phyloP scores from a whole-genome alignment of 2,113 vertebrate genomes.

The Egretta garzetta region DNA sequence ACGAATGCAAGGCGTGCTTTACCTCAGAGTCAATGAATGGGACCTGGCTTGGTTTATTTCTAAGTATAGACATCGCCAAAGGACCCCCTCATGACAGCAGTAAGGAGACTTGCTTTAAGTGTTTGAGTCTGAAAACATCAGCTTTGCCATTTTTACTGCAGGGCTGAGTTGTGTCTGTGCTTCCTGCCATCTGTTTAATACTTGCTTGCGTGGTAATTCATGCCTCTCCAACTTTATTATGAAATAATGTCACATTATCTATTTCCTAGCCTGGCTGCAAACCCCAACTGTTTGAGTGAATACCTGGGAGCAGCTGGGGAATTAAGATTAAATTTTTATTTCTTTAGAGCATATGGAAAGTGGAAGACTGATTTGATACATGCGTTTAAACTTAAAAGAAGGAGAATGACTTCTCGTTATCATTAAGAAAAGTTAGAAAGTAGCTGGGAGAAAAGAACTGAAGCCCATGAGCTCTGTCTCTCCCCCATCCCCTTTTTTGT shows the following conservation, averaged over 20 bases:
- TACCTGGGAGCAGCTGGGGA: constrained; percentile 9
- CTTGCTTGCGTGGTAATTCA: neutral
- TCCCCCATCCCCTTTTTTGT: neutral
- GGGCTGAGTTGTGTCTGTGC: neutral
- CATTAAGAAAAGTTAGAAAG: neutral
- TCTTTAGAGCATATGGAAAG: neutral
- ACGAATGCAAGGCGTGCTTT: neutral
- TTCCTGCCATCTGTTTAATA: neutral
- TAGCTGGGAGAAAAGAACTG: neutral
- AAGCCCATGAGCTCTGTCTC: constrained; percentile 1
- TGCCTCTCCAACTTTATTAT: neutral
- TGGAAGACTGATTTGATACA: neutral
- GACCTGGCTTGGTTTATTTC: neutral
- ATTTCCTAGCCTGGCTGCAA: constrained; percentile 14
- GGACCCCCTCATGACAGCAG: neutral
- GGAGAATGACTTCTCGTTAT: neutral
- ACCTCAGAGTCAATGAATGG: neutral
- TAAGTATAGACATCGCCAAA: neutral
- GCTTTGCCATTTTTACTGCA: neutral
- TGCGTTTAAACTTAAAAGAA: constrained; percentile 4
- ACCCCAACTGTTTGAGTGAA: neutral
- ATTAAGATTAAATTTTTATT: constrained; percentile 23
- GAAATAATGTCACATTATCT: constrained; percentile 9
- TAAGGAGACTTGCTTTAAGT: neutral
- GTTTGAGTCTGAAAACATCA: neutral